Base-by-base conservation (phyloP, 2,797 vertebrate genomes). In the Enoplosus armatus region DNA sequence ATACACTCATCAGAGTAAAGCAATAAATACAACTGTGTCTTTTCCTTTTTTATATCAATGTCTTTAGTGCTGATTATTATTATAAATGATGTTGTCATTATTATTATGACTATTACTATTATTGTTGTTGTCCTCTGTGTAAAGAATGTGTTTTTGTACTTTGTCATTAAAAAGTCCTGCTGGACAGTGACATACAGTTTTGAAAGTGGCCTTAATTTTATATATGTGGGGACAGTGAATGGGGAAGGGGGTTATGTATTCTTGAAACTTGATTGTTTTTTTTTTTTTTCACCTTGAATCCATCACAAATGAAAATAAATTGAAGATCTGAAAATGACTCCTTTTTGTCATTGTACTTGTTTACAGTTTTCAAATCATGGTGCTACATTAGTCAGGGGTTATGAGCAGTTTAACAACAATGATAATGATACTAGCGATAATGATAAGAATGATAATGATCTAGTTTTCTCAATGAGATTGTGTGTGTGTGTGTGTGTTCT, bases 141-240 rank as follows among this genome's bases (percentile, higher is more conserved):
- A 92, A 94, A 93, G 93, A 95, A 92, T 95, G 92, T 94, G 85
- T 94, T 94, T 93, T 93, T 94, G 89, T 93, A 93, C 89, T 92
- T 94, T 94, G 94, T 94, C 94, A 95, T 94, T 95, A 94, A 93
- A 91, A 93, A 72, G 94, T 95, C 95, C 95, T 96, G 95, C 95
- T 96, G 95, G 95, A 95, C 95, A 95, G 95, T 94, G 95, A 95
- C 94, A 93, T 93, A 90, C 89, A 93, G 89, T 90, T 93, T 93
- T 93, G 89, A 94, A 95, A 95, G 93, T 95, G 94, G 93, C 94
- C 94, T 94, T 95, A 93, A 95, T 94, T 94, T 93, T 94, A 95
- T 95, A 95, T 91, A 85, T 94, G 89, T 92, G 91, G 93, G 93
- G 82, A 91, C 80, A 91, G 92, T 94, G 93, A 94, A 94, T 80